Evolutionary conservation across 2,113 vertebrate genomes (phyloP), one percentile per base, ranked within the genome.

Genomic region (Scomber scombrus): DNA sequence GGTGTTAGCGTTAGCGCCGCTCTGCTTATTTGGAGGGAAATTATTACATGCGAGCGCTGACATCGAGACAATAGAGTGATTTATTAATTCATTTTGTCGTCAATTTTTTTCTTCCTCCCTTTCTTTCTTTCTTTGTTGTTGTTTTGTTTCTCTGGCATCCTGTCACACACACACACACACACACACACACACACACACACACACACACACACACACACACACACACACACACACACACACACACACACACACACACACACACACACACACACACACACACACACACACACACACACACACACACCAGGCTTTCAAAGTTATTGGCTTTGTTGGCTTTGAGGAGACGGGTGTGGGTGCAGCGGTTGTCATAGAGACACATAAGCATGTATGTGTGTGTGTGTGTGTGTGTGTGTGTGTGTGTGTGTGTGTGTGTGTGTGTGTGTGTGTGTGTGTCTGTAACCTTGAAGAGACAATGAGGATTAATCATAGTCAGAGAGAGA

Each of bases 401-500:
- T 45, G 45, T 60, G 68, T 31, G 60, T 80, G 81, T 64, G 72
- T 76, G 43, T 31, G 55, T 74, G 68, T 72, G 68, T 52, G 70
- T 60, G 46, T 61, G 56, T 40, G 66, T 40, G 82, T 76, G 81
- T 46, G 71, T 61, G 72, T 15, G n/a, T n/a, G n/a, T n/a, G n/a
- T n/a, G n/a, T n/a, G n/a, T n/a, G n/a, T n/a, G n/a, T n/a, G n/a
- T n/a, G n/a, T n/a, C 64, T 51, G 62, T 93, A 92, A 94, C 92
- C 92, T 93, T 93, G 91, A 93, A 77, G 87, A 91, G 91, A 93
- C 91, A 91, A 93, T 91, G 91, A 92, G 91, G 90, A 92, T 94
- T 93, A 93, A 93, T 93, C 91, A 92, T 78, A 86, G 85, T 71
- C 88, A 75, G 75, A 89, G 80, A 78, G 86, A 90, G 86, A 89